phyloP scores from a whole-genome alignment of 2,113 vertebrate species.

The Limanda limanda region DNA sequence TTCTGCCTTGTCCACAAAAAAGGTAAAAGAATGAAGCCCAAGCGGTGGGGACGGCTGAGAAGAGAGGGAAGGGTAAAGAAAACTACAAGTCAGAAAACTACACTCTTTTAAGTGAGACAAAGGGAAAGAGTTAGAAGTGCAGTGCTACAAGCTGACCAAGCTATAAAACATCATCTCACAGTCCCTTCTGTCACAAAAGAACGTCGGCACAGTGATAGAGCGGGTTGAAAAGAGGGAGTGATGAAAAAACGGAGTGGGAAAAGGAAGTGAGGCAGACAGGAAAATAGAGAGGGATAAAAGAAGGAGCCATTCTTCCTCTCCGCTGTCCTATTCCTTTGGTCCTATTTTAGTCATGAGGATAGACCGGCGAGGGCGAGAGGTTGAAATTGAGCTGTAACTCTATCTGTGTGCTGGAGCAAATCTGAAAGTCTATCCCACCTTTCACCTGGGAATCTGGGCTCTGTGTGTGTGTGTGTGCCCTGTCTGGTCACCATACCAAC shows the following conservation, averaged over 20 bases:
- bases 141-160: conserved; percentile 68
- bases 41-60: conserved; percentile 51
- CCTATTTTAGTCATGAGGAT: conserved; percentile 73
- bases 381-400: conserved; percentile 83
- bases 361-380: conserved; percentile 66
- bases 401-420: conserved; percentile 82
- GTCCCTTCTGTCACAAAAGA: conserved; percentile 59
- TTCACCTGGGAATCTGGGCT: conserved; percentile 85
- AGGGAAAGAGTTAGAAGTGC: conserved; percentile 45
- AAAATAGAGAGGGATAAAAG: conserved; percentile 33
- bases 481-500: conserved; percentile 79
- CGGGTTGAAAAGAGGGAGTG: conserved; percentile 35
- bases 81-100: conserved; percentile 62
- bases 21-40: conserved; percentile 69
- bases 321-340: conserved; percentile 49
- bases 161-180: conserved; percentile 64
- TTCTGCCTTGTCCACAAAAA: conserved; percentile 79
- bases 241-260: conserved; percentile 38
- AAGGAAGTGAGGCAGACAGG: conserved; percentile 50
- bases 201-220: conserved; percentile 38
- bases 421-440: conserved; percentile 87
- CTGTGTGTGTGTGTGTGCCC: conserved; percentile 66
- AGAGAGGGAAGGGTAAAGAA: conserved; percentile 56
- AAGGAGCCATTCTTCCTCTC: conserved; percentile 62
- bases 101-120: conserved; percentile 67